Conservation (phyloP, 2,888 invertebrate species). For the Stenolophus ochropezus region DNA sequence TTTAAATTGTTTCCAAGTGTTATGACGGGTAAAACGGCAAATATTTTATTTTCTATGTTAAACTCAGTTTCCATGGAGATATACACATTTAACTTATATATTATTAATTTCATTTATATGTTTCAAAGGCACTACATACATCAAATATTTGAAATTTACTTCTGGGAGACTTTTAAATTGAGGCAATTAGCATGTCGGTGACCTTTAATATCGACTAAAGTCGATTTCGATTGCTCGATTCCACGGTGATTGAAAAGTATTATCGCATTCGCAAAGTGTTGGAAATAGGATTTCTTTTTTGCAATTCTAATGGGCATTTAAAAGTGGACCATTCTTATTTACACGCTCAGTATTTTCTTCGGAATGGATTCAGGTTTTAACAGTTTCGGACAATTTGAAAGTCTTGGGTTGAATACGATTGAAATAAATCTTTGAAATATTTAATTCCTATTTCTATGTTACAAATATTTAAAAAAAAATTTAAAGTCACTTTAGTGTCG, state of each 20-base stretch:
- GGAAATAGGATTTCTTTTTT: slow-evolving; percentile 40
- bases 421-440: too few relatives aligned
- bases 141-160: not conserved
- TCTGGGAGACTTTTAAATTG: not conserved
- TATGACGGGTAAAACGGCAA: not conserved
- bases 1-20: not conserved
- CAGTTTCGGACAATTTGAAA: slow-evolving; percentile 32
- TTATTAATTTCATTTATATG: not conserved
- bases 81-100: not conserved
- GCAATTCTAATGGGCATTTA: slow-evolving; percentile 51
- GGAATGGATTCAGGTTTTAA: slow-evolving; percentile 29
- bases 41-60: too few relatives aligned
- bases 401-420: too few relatives aligned
- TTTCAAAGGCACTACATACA: too few relatives aligned
- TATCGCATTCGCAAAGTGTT: slow-evolving; percentile 21
- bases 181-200: slow-evolving; percentile 4
- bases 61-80: too few relatives aligned
- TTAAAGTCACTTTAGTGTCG: too few relatives aligned
- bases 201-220: slow-evolving; percentile 5
- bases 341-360: slow-evolving; percentile 11
- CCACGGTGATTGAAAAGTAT: slow-evolving; percentile 1
- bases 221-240: slow-evolving; percentile 11
- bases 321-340: slow-evolving; percentile 48
- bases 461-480: too few relatives aligned
- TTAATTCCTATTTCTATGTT: too few relatives aligned